These are phyloP conservation scores for Lichenostomus cassidix DNA, from an alignment of 2,113 vertebrate species.

Conservation along the genomic window DNA sequence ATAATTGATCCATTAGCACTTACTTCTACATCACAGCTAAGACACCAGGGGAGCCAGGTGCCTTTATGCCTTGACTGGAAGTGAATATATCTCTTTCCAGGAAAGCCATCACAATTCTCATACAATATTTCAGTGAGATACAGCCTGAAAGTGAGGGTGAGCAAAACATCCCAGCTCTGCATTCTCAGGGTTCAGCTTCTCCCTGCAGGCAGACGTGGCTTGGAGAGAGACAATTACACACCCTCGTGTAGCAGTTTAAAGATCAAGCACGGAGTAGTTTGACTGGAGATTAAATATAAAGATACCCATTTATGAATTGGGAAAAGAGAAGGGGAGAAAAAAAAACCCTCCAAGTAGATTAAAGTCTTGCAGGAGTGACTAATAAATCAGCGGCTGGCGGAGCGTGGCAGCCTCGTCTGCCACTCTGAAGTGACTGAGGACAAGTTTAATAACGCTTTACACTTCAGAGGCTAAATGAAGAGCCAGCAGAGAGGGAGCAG, in stretches of 20 bases:
- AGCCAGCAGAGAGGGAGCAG: neutral
- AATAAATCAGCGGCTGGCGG: neutral
- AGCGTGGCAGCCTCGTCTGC: slow-evolving; percentile 19
- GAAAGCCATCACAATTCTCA: neutral
- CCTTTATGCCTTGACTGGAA: neutral
- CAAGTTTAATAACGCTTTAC: neutral
- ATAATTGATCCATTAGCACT: rapidly evolving
- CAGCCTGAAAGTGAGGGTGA: neutral
- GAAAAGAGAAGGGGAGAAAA: neutral
- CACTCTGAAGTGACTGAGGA: neutral
- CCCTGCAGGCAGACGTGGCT: rapidly evolving
- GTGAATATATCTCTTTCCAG: neutral
- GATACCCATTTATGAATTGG: slow-evolving; percentile 17
- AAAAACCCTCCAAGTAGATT: neutral
- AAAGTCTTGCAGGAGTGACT: slow-evolving; percentile 33
- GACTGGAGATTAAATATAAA: slow-evolving; percentile 29
- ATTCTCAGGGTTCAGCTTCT: neutral
- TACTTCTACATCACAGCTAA: neutral
- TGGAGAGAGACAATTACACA: neutral
- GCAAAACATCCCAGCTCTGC: neutral
- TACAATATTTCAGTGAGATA: neutral
- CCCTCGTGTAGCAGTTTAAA: neutral
- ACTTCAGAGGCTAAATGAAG: neutral
- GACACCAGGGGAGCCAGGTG: neutral
- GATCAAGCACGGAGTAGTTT: neutral